Evolutionary conservation across 2,113 vertebrate genomes (phyloP).

Genomic region (Chlamydotis undulata): DNA sequence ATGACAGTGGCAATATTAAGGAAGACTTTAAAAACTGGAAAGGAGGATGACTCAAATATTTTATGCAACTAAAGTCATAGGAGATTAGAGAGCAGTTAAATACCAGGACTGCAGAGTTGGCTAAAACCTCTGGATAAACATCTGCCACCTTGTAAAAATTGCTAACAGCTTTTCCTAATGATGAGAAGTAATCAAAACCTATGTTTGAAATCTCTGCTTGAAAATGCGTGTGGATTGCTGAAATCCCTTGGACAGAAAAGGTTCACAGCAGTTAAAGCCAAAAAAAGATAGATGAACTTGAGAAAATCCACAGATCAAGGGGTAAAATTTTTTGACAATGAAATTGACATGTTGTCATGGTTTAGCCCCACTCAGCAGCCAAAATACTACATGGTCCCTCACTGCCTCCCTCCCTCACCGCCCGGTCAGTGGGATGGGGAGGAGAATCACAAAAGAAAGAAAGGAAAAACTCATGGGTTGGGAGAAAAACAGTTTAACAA

Average conservation of each 20-base stretch:
- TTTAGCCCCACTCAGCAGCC: no score
- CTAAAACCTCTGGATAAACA: not conserved
- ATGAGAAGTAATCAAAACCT: not conserved
- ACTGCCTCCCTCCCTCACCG: no score
- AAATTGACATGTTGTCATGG: not conserved
- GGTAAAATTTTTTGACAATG: not conserved
- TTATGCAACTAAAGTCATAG: not conserved
- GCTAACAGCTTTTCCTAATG: not conserved
- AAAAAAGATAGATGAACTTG: not conserved
- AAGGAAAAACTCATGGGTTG: no score
- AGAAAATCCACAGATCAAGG: not conserved
- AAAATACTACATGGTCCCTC: no score
- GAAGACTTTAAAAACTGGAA: not conserved
- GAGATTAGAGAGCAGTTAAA: not conserved
- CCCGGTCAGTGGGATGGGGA: no score
- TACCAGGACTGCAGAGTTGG: not conserved
- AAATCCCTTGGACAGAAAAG: not conserved
- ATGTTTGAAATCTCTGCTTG: not conserved
- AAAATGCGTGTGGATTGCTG: not conserved
- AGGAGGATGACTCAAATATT: not conserved
- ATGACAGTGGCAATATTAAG: not conserved
- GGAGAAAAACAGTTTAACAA: no score
- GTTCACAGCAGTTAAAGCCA: not conserved
- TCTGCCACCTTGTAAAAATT: not conserved
- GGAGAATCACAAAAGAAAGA: no score